A percentile compares a stretch with the other conserved stretches of the same genome.
phyloP scores from a whole-genome alignment of 2,888 invertebrate species.

The Platycheirus albimanus region DNA sequence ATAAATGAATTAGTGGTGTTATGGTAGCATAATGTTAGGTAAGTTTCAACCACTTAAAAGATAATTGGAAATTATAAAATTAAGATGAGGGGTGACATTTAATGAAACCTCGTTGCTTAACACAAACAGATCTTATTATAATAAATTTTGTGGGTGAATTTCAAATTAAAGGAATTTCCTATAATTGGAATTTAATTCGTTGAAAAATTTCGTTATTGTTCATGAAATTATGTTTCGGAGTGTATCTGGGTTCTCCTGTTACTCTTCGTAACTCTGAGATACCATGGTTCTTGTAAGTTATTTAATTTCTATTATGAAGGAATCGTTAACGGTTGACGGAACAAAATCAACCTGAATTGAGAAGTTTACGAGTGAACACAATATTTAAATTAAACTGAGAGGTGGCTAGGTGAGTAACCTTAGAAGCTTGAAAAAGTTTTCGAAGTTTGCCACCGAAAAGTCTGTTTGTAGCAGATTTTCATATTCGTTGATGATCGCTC shows the following conservation, averaged over 20 bases:
- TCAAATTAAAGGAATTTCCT: constrained; percentile 5
- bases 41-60: constrained; percentile 33
- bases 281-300: background rate
- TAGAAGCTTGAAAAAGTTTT: too few species aligned
- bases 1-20: constrained; percentile 13
- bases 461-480: too few species aligned
- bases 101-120: background rate
- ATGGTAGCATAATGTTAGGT: background rate
- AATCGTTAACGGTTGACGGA: background rate
- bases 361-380: too few species aligned
- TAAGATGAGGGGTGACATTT: constrained; percentile 29
- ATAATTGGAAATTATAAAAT: constrained; percentile 49
- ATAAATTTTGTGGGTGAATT: background rate
- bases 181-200: constrained; percentile 1
- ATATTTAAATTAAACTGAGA: too few species aligned
- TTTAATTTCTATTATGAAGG: background rate
- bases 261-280: background rate
- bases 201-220: background rate
- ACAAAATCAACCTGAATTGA: background rate
- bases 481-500: too few species aligned
- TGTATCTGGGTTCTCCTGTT: background rate
- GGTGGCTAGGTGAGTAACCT: too few species aligned
- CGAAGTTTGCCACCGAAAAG: too few species aligned
- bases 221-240: background rate
- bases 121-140: too few species aligned